Evolutionary conservation across 1,140 invertebrate species (phyloP).

Genomic region (Stenopsyche tienmushanensis): DNA sequence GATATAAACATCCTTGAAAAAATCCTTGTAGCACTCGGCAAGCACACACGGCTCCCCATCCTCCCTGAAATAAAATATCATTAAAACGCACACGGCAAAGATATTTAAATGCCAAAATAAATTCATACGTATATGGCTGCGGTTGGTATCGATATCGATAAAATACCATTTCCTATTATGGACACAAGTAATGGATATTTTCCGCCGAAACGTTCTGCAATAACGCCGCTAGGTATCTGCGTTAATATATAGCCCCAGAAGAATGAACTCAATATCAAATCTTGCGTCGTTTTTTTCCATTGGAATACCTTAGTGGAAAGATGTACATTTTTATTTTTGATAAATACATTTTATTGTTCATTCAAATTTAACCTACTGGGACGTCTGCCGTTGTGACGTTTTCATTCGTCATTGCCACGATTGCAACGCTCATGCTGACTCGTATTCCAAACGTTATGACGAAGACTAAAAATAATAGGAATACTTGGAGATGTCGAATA

Average conservation of each 20-base stretch:
- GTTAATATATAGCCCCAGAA: slow-evolving; percentile 63
- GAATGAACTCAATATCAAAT: slow-evolving; percentile 65
- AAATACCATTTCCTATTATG: slow-evolving; percentile 45
- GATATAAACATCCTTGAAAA: slow-evolving; percentile 76
- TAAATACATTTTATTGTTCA: background rate
- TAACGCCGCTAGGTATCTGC: slow-evolving; percentile 62
- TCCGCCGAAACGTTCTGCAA: slow-evolving; percentile 61
- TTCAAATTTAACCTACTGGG: background rate
- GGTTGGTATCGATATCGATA: slow-evolving; percentile 45
- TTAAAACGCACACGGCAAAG: background rate
- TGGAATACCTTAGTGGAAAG: slow-evolving; percentile 52
- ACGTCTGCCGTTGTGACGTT: slow-evolving; percentile 11
- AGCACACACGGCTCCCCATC: slow-evolving; percentile 60
- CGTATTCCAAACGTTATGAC: slow-evolving; percentile 58
- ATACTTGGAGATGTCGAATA: slow-evolving; percentile 51
- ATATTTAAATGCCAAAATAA: background rate
- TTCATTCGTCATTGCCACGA: slow-evolving; percentile 63
- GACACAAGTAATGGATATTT: slow-evolving; percentile 50
- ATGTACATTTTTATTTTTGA: background rate
- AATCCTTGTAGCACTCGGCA: slow-evolving; percentile 74
- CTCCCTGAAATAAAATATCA: slow-evolving; percentile 47
- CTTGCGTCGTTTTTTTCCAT: slow-evolving; percentile 61
- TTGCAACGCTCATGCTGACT: slow-evolving; percentile 61
- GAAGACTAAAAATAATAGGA: slow-evolving; percentile 52
- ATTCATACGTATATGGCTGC: slow-evolving; percentile 27